Percentiles rank a stretch among this genome's conserved stretches.
These are phyloP conservation scores for Hyalella azteca DNA, from an alignment of 2,888 invertebrate species.

Conservation along the genomic window DNA sequence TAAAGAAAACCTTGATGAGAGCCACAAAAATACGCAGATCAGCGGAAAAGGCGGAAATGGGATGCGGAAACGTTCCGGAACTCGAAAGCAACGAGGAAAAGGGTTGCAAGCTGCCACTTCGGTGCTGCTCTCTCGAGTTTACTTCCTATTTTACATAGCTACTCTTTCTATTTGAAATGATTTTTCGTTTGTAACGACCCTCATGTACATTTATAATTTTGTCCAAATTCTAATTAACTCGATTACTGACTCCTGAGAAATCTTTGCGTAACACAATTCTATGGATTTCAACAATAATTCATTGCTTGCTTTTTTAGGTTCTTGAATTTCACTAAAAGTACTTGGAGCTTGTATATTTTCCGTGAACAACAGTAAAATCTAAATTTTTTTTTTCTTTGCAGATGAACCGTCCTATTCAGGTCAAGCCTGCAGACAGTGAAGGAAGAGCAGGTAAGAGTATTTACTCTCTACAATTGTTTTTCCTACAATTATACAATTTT, in stretches of 20 bases:
- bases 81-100: background rate
- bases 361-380: background rate
- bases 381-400: constrained; percentile 28
- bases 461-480: too few relatives aligned
- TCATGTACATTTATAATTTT: background rate
- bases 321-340: background rate
- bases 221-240: background rate
- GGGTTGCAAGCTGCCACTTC: background rate
- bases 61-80: constrained; percentile 27
- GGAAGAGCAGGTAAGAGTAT: constrained; percentile 46
- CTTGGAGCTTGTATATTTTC: background rate
- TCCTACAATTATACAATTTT: too few relatives aligned
- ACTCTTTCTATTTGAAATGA: background rate
- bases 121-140: background rate
- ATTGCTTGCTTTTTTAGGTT: background rate
- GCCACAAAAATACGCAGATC: constrained; percentile 23
- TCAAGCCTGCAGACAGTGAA: constrained; percentile 52
- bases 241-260: background rate
- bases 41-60: constrained; percentile 25
- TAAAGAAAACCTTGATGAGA: constrained; percentile 24
- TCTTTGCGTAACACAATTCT: background rate
- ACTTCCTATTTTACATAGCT: background rate
- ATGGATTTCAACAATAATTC: background rate
- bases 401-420: constrained; percentile 53
- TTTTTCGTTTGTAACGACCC: background rate